Evolutionary conservation across 2,113 vertebrate species (phyloP).

Genomic region (Platanista minor): DNA sequence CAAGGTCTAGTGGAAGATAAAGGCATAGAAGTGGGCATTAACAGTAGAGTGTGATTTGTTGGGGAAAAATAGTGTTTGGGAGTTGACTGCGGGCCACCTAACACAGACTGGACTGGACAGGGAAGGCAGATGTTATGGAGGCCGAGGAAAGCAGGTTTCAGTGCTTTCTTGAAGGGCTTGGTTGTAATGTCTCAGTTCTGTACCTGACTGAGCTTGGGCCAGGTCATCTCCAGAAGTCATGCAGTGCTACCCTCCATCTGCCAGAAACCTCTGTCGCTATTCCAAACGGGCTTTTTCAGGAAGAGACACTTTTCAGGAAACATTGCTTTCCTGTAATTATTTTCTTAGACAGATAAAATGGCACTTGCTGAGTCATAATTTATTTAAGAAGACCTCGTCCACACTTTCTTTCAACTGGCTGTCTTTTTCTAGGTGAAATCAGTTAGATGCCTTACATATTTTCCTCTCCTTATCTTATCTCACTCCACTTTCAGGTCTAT

Average conservation of each 20-base stretch:
- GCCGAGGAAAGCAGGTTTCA: not conserved
- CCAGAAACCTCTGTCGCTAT: conserved; percentile 8
- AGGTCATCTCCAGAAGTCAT: not conserved
- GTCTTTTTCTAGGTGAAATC: conserved; percentile 23
- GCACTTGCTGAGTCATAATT: conserved; percentile 29
- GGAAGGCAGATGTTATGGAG: not conserved
- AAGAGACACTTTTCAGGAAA: conserved; percentile 60
- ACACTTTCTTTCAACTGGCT: conserved; percentile 30
- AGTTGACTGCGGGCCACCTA: not conserved
- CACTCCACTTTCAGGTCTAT: conserved; percentile 10
- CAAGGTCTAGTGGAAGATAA: not conserved
- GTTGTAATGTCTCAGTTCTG: not conserved
- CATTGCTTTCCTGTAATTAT: conserved; percentile 53
- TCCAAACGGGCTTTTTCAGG: conserved; percentile 21
- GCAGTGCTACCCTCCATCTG: not conserved
- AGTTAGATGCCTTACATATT: not conserved
- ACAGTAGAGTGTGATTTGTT: not conserved
- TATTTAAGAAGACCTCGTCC: not conserved
- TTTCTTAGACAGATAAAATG: conserved; percentile 44
- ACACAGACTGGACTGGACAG: not conserved
- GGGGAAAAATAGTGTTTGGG: not conserved
- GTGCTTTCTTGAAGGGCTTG: not conserved
- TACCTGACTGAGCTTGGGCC: not conserved
- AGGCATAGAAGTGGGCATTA: not conserved
- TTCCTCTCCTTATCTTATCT: conserved; percentile 33